A percentile compares a stretch with the other conserved stretches of the same genome.
These are phyloP conservation scores for Drosophila borborema DNA, from an alignment of 2,888 invertebrate genomes.

Conservation along the genomic window DNA sequence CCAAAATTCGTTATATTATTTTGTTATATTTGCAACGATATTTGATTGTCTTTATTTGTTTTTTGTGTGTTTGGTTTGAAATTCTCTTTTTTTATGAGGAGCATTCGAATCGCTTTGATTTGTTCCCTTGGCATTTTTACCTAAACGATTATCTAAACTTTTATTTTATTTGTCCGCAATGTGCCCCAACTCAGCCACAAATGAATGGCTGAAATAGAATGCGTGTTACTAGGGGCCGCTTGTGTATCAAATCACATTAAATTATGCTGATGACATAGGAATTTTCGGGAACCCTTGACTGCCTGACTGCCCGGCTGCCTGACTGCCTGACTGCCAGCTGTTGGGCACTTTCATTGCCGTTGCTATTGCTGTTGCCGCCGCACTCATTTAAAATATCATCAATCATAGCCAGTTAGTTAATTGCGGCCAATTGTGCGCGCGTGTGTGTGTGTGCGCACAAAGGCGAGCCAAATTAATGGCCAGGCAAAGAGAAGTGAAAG, in stretches of 20 bases:
- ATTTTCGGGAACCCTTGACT: conserved; percentile 42
- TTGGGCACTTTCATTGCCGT: conserved; percentile 44
- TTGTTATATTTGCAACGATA: neutral
- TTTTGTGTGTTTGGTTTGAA: neutral
- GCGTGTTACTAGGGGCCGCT: conserved; percentile 36
- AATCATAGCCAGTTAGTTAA: conserved; percentile 81
- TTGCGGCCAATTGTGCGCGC: conserved; percentile 58
- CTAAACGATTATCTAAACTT: conserved; percentile 6
- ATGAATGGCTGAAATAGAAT: conserved; percentile 17
- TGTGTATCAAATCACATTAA: conserved; percentile 68
- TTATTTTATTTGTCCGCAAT: conserved; percentile 5
- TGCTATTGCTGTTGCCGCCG: conserved; percentile 50
- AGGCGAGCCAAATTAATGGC: conserved; percentile 67
- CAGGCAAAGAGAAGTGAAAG: conserved; percentile 27
- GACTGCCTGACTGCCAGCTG: neutral
- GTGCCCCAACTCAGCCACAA: conserved; percentile 12
- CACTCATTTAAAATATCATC: conserved; percentile 82
- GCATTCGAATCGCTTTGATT: conserved; percentile 1
- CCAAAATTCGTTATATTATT: neutral
- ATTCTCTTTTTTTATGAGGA: neutral
- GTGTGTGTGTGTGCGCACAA: conserved; percentile 16
- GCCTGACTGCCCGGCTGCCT: conserved; percentile 18
- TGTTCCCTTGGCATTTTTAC: conserved; percentile 5
- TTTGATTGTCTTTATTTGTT: neutral
- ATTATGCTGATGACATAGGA: conserved; percentile 61